These are phyloP conservation scores for Hycleus phaleratus DNA, from an alignment of 1,140 invertebrate species.

Conservation along the genomic window DNA sequence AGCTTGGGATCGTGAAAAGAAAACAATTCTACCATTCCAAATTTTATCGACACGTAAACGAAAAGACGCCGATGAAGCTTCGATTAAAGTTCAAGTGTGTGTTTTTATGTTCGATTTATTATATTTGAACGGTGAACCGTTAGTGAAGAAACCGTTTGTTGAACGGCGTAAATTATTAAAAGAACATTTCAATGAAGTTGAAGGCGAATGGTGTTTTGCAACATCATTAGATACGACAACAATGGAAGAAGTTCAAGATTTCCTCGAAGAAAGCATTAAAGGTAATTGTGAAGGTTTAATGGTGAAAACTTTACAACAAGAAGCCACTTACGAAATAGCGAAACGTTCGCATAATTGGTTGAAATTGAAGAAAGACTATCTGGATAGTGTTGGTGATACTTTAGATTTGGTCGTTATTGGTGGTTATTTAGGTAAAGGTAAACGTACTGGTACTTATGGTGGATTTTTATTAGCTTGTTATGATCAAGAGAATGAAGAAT, in stretches of 20 bases:
- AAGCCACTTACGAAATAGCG: constrained; percentile 97
- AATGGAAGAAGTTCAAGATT: constrained; percentile 89
- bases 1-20: constrained; percentile 85
- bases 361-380: constrained; percentile 97
- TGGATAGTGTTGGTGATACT: constrained; percentile 91
- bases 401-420: constrained; percentile 94
- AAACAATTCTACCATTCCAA: constrained; percentile 96
- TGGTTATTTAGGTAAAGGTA: constrained; percentile 89
- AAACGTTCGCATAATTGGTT: constrained; percentile 96
- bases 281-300: constrained; percentile 97
- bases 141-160: constrained; percentile 74
- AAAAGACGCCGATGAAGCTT: constrained; percentile 82
- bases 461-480: constrained; percentile 97
- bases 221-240: constrained; percentile 73
- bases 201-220: constrained; percentile 86
- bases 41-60: constrained; percentile 91
- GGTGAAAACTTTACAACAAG: constrained; percentile 91
- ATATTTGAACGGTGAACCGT: constrained; percentile 83
- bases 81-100: constrained; percentile 96
- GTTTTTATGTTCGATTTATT: constrained; percentile 97
- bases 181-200: constrained; percentile 66
- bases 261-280: constrained; percentile 93
- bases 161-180: constrained; percentile 68
- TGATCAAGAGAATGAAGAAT: constrained; percentile 87
- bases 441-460: constrained; percentile 88